Conservation (phyloP, 2,888 invertebrate genomes). For the Troides aeacus region DNA sequence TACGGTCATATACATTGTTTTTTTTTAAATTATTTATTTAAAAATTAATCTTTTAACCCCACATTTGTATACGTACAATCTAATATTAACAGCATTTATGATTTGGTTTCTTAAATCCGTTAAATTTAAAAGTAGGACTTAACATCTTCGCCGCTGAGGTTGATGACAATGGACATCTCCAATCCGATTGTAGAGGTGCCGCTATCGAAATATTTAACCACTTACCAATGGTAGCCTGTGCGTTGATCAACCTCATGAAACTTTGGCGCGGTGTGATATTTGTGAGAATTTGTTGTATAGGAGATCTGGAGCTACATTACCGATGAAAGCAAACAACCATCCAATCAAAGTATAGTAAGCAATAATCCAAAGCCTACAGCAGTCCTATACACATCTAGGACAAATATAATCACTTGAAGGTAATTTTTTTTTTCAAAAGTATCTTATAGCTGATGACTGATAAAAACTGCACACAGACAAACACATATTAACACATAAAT, state of each 20-base stretch:
- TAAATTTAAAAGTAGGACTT: neutral
- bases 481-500: too few relatives aligned
- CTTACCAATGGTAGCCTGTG: neutral
- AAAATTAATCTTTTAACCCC: too few relatives aligned
- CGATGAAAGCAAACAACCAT: neutral
- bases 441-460: too few relatives aligned
- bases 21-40: too few relatives aligned
- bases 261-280: neutral
- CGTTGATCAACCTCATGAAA: neutral
- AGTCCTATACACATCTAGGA: too few relatives aligned
- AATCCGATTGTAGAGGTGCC: neutral
- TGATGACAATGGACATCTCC: neutral
- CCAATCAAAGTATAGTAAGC: too few relatives aligned
- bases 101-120: neutral
- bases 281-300: neutral
- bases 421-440: neutral
- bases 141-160: neutral
- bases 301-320: neutral
- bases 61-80: too few relatives aligned
- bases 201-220: neutral
- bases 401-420: too few relatives aligned
- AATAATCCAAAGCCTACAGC: too few relatives aligned
- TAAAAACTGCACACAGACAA: too few relatives aligned
- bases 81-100: neutral
- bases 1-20: too few relatives aligned